Conservation (phyloP, 2,797 vertebrate species). For the Lepus oiostolus region DNA sequence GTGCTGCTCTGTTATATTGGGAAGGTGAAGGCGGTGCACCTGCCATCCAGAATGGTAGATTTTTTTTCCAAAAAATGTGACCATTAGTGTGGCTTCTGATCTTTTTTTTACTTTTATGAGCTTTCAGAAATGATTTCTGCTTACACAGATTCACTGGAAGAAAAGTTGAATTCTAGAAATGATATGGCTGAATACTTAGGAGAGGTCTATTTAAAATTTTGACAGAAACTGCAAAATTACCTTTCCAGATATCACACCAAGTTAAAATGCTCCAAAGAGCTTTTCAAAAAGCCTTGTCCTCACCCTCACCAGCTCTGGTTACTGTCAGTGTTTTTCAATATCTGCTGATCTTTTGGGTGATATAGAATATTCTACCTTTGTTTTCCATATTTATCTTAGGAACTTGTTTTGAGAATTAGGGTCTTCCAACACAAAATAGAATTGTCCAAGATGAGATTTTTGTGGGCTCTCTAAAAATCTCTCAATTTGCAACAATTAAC, state of each 20-base stretch:
- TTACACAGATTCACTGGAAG: not conserved
- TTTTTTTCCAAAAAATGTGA: not conserved
- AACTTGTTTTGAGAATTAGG: not conserved
- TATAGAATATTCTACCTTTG: not conserved
- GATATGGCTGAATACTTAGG: not conserved
- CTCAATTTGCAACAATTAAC: not conserved
- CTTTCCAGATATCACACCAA: not conserved
- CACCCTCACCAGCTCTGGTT: not conserved
- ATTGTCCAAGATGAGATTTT: slow-evolving; percentile 5
- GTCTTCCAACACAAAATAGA: slow-evolving; percentile 32
- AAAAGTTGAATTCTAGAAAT: not conserved
- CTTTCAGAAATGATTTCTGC: not conserved
- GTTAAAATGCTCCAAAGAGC: not conserved
- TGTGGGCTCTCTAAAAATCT: not conserved
- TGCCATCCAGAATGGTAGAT: not conserved
- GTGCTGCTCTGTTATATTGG: not conserved
- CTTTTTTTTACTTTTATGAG: not conserved
- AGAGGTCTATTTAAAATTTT: not conserved
- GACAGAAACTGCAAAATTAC: not conserved
- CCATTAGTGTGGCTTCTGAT: too few species aligned
- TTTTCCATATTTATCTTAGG: slow-evolving; percentile 30
- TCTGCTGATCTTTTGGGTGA: not conserved
- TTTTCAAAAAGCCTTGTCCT: not conserved
- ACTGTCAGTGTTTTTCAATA: not conserved
- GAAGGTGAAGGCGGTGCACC: not conserved